phyloP scores from a whole-genome alignment of 2,888 invertebrate species.

The Diloba caeruleocephala region DNA sequence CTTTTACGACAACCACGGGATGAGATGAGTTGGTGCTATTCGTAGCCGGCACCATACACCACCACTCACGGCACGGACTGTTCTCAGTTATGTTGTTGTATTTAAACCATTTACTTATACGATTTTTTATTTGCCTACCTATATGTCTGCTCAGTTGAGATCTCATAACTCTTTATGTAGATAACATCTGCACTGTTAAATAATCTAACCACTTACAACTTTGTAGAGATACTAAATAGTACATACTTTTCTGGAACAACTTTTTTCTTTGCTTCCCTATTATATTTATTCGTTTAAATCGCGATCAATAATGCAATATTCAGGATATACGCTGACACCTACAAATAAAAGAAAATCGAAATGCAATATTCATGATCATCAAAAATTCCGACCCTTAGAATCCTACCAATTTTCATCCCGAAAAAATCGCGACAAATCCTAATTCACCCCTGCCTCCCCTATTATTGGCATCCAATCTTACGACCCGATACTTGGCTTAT shows the following conservation, averaged over 20 bases:
- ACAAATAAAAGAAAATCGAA: conserved; percentile 55
- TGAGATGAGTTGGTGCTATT: too few relatives aligned
- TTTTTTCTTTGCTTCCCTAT: conserved; percentile 2
- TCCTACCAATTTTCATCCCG: conserved; percentile 59
- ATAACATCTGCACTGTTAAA: too few relatives aligned
- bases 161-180: too few relatives aligned
- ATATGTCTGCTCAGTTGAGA: too few relatives aligned
- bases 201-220: too few relatives aligned
- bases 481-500: conserved; percentile 86
- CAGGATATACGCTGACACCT: conserved; percentile 34
- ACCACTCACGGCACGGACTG: too few relatives aligned
- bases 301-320: conserved; percentile 39
- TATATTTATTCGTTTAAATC: conserved; percentile 16
- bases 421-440: conserved; percentile 78
- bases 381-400: conserved; percentile 63
- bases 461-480: conserved; percentile 79
- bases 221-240: too few relatives aligned
- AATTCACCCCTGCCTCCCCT: conserved; percentile 74
- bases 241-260: neutral
- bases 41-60: too few relatives aligned
- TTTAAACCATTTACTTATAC: too few relatives aligned
- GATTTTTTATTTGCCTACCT: too few relatives aligned
- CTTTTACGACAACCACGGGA: too few relatives aligned
- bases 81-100: too few relatives aligned
- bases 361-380: conserved; percentile 60